A percentile compares a stretch with the other conserved stretches of the same genome.
phyloP scores from a whole-genome alignment of 2,888 invertebrate species.

The Caenorhabditis doughertyi region DNA sequence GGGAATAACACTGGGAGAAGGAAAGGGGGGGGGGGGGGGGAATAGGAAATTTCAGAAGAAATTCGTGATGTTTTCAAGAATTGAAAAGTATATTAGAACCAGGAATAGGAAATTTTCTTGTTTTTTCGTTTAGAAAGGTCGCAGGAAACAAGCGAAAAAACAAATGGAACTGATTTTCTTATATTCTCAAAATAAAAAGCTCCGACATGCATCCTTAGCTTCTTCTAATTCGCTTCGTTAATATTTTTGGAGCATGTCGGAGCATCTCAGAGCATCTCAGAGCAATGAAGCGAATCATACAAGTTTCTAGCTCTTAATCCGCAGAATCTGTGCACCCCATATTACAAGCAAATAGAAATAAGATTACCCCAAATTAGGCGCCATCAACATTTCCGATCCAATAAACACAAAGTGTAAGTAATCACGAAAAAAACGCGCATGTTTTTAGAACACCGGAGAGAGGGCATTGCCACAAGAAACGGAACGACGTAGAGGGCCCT shows the following conservation, averaged over 20 bases:
- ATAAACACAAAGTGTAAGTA: constrained; percentile 5
- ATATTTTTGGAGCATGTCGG: too few species aligned
- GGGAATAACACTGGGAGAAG: constrained; percentile 4
- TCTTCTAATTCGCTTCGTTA: too few species aligned
- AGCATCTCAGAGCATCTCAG: too few species aligned
- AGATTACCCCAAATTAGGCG: too few species aligned
- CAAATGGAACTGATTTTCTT: too few species aligned
- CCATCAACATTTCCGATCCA: background rate
- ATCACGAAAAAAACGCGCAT: constrained; percentile 1
- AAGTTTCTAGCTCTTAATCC: too few species aligned
- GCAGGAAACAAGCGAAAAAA: background rate
- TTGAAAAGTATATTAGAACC: constrained; percentile 6
- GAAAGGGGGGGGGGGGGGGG: too few species aligned
- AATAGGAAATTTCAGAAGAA: background rate
- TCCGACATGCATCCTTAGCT: too few species aligned
- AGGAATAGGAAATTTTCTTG: constrained; percentile 12
- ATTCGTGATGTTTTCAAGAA: constrained; percentile 13
- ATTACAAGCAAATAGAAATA: too few species aligned
- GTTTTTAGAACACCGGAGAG: constrained; percentile 13
- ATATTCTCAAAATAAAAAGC: too few species aligned
- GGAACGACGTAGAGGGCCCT: constrained; percentile 3
- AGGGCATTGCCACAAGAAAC: background rate
- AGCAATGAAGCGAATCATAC: too few species aligned
- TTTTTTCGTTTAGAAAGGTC: constrained; percentile 8
- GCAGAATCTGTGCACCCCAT: too few species aligned